Conservation (phyloP, 2,113 vertebrate genomes). For the Mystacornis crossleyi region DNA sequence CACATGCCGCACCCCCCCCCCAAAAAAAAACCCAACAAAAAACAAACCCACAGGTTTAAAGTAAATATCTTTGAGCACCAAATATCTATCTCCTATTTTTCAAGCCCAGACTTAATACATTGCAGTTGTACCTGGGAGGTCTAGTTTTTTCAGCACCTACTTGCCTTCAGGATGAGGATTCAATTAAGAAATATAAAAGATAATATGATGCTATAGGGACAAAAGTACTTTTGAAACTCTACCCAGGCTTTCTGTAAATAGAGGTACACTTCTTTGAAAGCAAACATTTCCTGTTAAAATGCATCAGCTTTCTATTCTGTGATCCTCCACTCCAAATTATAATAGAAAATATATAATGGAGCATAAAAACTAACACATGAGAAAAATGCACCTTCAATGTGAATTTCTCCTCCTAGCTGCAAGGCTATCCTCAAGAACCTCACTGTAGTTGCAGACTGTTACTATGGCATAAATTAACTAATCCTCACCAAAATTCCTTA, state of each 20-base stretch:
- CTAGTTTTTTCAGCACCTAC: background rate
- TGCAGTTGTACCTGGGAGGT: slow-evolving; percentile 22
- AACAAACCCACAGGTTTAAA: background rate
- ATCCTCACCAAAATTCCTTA: background rate
- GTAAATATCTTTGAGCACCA: slow-evolving; percentile 2
- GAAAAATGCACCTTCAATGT: background rate
- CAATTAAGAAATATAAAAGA: slow-evolving; percentile 51
- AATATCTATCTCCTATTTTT: slow-evolving; percentile 3
- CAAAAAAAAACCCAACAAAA: background rate
- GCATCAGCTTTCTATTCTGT: background rate
- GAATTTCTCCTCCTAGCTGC: background rate
- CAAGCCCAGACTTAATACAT: slow-evolving; percentile 12
- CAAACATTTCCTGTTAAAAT: slow-evolving; percentile 16
- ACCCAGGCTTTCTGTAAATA: slow-evolving; percentile 4
- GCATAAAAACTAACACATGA: background rate
- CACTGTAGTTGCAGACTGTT: background rate
- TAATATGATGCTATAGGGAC: slow-evolving; percentile 8
- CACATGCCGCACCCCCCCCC: rapidly evolving
- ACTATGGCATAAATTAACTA: background rate
- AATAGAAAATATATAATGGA: slow-evolving; percentile 22
- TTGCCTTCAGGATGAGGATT: slow-evolving; percentile 32
- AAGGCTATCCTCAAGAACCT: background rate
- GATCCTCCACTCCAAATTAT: slow-evolving; percentile 23
- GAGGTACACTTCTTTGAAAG: slow-evolving; percentile 14
- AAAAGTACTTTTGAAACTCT: slow-evolving; percentile 29